Evolutionary conservation across 2,888 invertebrate genomes (phyloP).

Genomic region (Drosophila mimetica): DNA sequence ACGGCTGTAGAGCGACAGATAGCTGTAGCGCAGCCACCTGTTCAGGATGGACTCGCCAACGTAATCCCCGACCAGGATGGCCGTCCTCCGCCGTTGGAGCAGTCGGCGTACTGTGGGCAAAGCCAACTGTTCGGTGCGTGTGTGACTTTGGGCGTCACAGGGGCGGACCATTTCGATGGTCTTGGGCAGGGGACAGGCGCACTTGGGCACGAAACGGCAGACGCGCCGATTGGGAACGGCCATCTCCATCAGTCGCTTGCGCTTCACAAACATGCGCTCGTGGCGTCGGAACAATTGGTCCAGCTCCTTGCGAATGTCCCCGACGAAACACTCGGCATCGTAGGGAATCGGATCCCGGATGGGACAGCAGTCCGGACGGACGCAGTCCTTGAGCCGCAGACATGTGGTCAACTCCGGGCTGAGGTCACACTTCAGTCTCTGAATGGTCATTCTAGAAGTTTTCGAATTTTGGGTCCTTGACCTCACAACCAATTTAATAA

Average conservation of each 20-base stretch:
- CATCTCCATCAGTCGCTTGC: conserved; percentile 64
- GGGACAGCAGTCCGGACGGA: conserved; percentile 69
- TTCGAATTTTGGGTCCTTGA: conserved; percentile 5
- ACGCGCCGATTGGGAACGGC: conserved; percentile 50
- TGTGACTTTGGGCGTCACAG: conserved; percentile 56
- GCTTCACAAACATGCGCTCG: conserved; percentile 54
- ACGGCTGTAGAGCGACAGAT: conserved; percentile 82
- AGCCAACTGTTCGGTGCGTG: conserved; percentile 81
- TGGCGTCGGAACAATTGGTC: conserved; percentile 56
- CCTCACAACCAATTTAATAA: conserved; percentile 22
- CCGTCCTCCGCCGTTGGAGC: conserved; percentile 34
- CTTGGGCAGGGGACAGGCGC: conserved; percentile 72
- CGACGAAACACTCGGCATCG: conserved; percentile 59
- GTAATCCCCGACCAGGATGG: conserved; percentile 44
- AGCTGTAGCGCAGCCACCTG: conserved; percentile 76
- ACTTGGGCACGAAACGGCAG: conserved; percentile 62
- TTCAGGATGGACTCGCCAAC: conserved; percentile 71
- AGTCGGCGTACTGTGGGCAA: conserved; percentile 68
- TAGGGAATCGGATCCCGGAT: conserved; percentile 56
- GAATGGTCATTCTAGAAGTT: conserved; percentile 41
- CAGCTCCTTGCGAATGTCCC: conserved; percentile 64
- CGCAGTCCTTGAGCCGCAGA: conserved; percentile 45
- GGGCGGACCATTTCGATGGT: conserved; percentile 65
- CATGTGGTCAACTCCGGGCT: conserved; percentile 58
- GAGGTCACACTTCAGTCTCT: conserved; percentile 58